A percentile compares a stretch with the other conserved stretches of the same genome.
These are phyloP conservation scores for Aphaenogaster floridana DNA, from an alignment of 1,140 invertebrate species.

Conservation along the genomic window DNA sequence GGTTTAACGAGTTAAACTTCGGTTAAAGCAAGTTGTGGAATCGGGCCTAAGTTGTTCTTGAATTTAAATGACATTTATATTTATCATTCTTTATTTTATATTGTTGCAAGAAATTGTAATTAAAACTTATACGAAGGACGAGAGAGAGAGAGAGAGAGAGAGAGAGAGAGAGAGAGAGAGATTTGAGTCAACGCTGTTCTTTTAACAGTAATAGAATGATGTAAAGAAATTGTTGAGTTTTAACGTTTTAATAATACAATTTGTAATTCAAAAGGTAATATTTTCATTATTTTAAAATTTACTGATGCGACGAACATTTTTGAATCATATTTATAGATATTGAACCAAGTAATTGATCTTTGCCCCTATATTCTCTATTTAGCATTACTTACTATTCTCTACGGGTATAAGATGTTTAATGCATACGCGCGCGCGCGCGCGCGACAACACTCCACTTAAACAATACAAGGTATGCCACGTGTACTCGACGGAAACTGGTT, in stretches of 20 bases:
- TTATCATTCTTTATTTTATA: slow-evolving; percentile 19
- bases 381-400: slow-evolving; percentile 24
- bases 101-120: slow-evolving; percentile 13
- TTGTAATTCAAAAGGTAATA: not conserved
- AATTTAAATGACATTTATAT: not conserved
- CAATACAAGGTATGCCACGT: slow-evolving; percentile 35
- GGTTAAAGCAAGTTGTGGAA: too few relatives aligned
- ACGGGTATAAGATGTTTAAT: slow-evolving; percentile 46
- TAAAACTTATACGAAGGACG: not conserved
- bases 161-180: too few relatives aligned
- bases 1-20: too few relatives aligned
- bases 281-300: not conserved
- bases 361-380: not conserved
- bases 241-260: not conserved
- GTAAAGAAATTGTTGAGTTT: not conserved
- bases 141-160: too few relatives aligned
- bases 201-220: not conserved
- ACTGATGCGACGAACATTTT: not conserved
- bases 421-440: not conserved
- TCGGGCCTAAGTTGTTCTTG: not conserved
- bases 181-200: not conserved
- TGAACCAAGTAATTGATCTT: not conserved
- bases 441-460: slow-evolving; percentile 20
- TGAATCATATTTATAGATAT: not conserved
- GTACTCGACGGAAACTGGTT: slow-evolving; percentile 20